Percentiles rank a stretch among this genome's conserved stretches.
phyloP scores from a whole-genome alignment of 2,888 invertebrate genomes.

The Shargacucullia verbasci region DNA sequence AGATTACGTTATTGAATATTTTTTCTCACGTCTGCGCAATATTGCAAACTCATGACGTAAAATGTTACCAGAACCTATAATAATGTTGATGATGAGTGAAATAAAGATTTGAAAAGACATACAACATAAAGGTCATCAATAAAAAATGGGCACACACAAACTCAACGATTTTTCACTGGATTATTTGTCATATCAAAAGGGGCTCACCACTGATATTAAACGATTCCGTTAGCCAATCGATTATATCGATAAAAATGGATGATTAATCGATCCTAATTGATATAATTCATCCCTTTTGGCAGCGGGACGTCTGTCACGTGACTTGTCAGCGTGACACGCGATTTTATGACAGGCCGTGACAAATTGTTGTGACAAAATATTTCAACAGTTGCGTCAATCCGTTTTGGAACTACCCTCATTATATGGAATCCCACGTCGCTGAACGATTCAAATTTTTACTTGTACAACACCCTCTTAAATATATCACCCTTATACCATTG shows the following conservation, averaged over 20 bases:
- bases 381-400: slow-evolving; percentile 85
- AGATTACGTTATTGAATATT: neutral
- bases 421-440: slow-evolving; percentile 60
- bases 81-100: slow-evolving; percentile 49
- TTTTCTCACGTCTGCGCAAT: slow-evolving; percentile 49
- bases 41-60: slow-evolving; percentile 44
- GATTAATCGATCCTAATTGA: slow-evolving; percentile 85
- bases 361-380: slow-evolving; percentile 89
- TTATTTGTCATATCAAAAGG: slow-evolving; percentile 80
- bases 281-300: slow-evolving; percentile 80
- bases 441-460: slow-evolving; percentile 13
- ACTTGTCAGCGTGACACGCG: slow-evolving; percentile 80
- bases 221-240: slow-evolving; percentile 83
- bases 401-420: slow-evolving; percentile 73
- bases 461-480: neutral
- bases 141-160: slow-evolving; percentile 61
- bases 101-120: slow-evolving; percentile 48
- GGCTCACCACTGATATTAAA: slow-evolving; percentile 78
- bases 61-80: slow-evolving; percentile 56
- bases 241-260: slow-evolving; percentile 78
- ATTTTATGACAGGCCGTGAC: slow-evolving; percentile 84
- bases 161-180: slow-evolving; percentile 66
- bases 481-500: slow-evolving; percentile 30
- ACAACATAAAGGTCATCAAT: slow-evolving; percentile 51
- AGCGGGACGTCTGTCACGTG: slow-evolving; percentile 70